Evolutionary conservation across 2,888 invertebrate genomes (phyloP).

Genomic region (Camptogramma bilineatum): DNA sequence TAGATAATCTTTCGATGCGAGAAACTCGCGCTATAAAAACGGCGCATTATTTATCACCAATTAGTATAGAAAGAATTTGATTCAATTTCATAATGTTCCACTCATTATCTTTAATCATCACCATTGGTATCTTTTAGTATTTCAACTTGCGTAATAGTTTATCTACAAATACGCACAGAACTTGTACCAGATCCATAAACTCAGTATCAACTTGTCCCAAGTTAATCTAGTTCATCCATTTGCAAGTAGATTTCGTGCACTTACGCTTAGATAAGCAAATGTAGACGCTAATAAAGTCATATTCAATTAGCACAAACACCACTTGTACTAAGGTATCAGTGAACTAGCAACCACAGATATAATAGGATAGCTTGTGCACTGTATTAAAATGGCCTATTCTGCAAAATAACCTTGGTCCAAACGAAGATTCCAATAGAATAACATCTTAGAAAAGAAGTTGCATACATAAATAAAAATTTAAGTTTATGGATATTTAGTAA

Average conservation of each 20-base stretch:
- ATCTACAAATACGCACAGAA: background rate
- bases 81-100: background rate
- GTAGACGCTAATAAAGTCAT: slow-evolving; percentile 29
- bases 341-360: slow-evolving; percentile 16
- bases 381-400: background rate
- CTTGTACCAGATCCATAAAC: slow-evolving; percentile 8
- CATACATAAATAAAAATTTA: no score
- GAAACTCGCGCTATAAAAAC: no score
- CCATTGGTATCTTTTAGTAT: background rate
- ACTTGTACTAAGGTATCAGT: slow-evolving; percentile 24
- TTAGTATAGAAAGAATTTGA: no score
- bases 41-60: no score
- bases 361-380: slow-evolving; percentile 4
- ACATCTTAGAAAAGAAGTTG: no score
- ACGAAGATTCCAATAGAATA: no score
- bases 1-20: no score
- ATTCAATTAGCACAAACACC: slow-evolving; percentile 36
- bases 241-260: slow-evolving; percentile 26
- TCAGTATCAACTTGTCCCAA: slow-evolving; percentile 7
- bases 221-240: slow-evolving; percentile 19
- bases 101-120: background rate
- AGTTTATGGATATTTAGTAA: no score
- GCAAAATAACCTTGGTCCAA: background rate
- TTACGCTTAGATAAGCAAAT: slow-evolving; percentile 29
- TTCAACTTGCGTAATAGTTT: background rate